Conservation (phyloP, 92 coral and sea anemone species). For the Palythoa heliodiscus region DNA sequence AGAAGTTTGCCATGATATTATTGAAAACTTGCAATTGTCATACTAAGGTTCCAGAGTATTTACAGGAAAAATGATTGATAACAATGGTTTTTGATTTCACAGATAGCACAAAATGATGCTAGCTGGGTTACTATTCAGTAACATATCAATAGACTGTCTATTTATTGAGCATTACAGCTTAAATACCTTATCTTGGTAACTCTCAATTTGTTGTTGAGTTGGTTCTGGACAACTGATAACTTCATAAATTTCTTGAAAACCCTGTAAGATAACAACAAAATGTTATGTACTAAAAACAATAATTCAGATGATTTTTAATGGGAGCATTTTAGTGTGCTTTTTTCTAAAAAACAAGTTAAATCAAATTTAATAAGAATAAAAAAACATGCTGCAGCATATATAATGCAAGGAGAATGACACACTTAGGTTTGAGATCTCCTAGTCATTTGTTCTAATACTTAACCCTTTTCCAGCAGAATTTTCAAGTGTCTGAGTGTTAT, state of each 20-base stretch:
- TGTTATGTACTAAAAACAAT: not conserved
- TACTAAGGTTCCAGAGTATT: not conserved
- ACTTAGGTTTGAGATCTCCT: no score
- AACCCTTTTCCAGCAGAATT: no score
- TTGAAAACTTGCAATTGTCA: slow-evolving; percentile 1
- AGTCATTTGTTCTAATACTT: no score
- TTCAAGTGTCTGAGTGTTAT: no score
- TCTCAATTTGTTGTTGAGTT: slow-evolving; percentile 20
- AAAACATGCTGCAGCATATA: not conserved
- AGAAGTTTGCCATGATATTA: not conserved
- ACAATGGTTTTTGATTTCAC: not conserved
- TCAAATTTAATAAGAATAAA: not conserved
- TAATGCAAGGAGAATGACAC: not conserved
- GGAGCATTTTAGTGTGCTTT: not conserved
- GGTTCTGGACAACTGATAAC: slow-evolving; percentile 13
- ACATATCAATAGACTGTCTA: not conserved
- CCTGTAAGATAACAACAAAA: slow-evolving; percentile 9
- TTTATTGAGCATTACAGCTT: not conserved
- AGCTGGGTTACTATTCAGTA: not conserved
- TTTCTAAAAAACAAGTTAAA: no score
- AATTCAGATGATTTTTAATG: not conserved
- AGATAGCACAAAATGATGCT: not conserved
- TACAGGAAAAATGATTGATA: not conserved
- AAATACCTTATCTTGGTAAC: slow-evolving; percentile 12
- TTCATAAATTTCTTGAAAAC: slow-evolving; percentile 19